Base-by-base conservation (phyloP, 1,140 invertebrate species). In the Aphelenchoides fujianensis region DNA sequence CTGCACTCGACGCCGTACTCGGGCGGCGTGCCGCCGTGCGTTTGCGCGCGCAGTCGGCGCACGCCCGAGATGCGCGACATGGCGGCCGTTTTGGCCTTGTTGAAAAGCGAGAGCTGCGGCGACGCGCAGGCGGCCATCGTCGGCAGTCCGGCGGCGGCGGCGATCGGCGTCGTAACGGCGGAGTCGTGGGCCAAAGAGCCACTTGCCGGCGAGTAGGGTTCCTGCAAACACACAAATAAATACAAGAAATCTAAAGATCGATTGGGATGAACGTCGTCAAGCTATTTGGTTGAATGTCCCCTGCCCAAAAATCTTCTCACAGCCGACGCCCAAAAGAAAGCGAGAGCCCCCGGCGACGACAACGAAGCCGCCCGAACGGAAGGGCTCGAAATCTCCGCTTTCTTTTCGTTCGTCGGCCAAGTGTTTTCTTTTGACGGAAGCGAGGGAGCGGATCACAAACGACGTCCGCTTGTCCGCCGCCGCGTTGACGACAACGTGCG, bases 61-160 rank as follows among this genome's bases (percentile, higher is more conserved):
- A 95, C 91, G 52, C 93, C 93, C 64, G 90, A 90, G 82, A 95
- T 95, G 86, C 94, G 91, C 32, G 91, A 93, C 91, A 93, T 93
- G 2, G 91, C 82, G 16, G 77, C 84, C 5, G 80, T 79, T 54
- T 81, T 79, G 7, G 82, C 84, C 72, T 84, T 84, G 71, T 74
- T 74, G 76, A 82, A 69, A 37, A 74, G 57, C 66, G 73, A 77
- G 48, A 71, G 59, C 64, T 73, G 36, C 37, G 71, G 63, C 53
- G 53, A 35, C 27, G 72, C 62, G 53, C 71, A 73, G 55, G n/a
- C 63, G 9, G 72, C 55, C 12, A 48, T 23, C 5, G 12, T 5
- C 7, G 55, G 55, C 55, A 19, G 34, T 12, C 41, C 12, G 12
- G n/a, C n/a, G n/a, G n/a, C n/a, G 12, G 41, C 5, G 55, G 19